phyloP scores from a whole-genome alignment of 2,113 vertebrate genomes.

The Galbula dea region DNA sequence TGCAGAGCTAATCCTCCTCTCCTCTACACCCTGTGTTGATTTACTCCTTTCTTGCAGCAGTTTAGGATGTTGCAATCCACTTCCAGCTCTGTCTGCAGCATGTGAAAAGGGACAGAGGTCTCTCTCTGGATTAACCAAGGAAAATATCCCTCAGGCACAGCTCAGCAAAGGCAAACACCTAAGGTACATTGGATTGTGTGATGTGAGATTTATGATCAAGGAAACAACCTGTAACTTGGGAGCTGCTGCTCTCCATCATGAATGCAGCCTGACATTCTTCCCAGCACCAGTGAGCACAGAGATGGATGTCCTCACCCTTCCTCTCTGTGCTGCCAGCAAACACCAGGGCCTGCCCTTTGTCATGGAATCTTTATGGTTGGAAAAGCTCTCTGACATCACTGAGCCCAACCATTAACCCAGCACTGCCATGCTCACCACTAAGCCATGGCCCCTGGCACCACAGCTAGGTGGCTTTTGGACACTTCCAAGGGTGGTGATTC shows the following conservation, averaged over 20 bases:
- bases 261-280: background rate
- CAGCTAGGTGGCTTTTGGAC: too few relatives aligned
- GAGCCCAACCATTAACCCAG: too few relatives aligned
- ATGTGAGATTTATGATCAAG: background rate
- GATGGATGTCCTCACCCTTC: background rate
- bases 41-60: background rate
- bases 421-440: too few relatives aligned
- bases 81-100: background rate
- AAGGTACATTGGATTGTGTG: accelerated
- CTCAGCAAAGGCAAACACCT: background rate
- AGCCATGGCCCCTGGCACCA: too few relatives aligned
- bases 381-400: too few relatives aligned
- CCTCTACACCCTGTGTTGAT: background rate
- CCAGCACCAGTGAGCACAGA: background rate
- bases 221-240: background rate
- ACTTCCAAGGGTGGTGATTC: too few relatives aligned
- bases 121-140: background rate
- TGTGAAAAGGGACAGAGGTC: background rate
- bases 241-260: background rate
- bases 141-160: background rate
- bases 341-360: background rate
- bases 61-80: background rate
- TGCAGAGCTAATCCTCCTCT: background rate
- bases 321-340: background rate
- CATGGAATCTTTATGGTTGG: too few relatives aligned